phyloP scores from a whole-genome alignment of 2,113 vertebrate species.

The Irena cyanogastra region DNA sequence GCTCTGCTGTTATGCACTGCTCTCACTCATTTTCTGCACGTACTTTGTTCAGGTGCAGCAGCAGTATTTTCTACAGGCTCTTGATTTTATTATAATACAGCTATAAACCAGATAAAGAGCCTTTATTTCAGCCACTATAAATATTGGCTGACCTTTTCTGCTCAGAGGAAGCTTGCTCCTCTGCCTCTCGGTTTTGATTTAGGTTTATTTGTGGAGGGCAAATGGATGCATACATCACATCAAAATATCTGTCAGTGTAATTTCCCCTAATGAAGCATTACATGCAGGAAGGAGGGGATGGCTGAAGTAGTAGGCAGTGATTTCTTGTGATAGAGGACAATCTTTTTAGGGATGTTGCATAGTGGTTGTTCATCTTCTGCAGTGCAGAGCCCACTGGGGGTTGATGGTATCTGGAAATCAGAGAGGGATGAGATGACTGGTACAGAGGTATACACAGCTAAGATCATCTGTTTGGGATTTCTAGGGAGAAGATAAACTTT shows the following conservation, averaged over 20 bases:
- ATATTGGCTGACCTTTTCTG: constrained; percentile 42
- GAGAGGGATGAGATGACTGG: neutral
- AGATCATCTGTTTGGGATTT: neutral
- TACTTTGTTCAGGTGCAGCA: neutral
- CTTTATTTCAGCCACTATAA: constrained; percentile 21
- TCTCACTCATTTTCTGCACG: neutral
- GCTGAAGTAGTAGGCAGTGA: neutral
- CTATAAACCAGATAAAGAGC: constrained; percentile 34
- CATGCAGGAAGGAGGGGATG: neutral
- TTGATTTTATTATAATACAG: constrained; percentile 20
- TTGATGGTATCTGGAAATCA: neutral
- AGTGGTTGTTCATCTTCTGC: neutral
- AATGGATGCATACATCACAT: constrained; percentile 8
- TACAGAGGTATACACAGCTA: neutral
- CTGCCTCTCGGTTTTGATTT: constrained; percentile 27
- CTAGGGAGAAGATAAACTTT: neutral
- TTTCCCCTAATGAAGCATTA: neutral
- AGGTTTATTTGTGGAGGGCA: constrained; percentile 15
- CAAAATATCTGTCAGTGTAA: neutral
- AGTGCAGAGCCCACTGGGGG: neutral
- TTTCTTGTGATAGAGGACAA: neutral
- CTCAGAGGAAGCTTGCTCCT: constrained; percentile 9
- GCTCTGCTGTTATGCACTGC: neutral
- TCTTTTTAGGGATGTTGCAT: neutral
- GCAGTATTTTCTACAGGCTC: neutral